Percentiles rank a stretch among this genome's conserved stretches.
phyloP scores from a whole-genome alignment of 2,888 invertebrate genomes.

The Dolomedes plantarius region DNA sequence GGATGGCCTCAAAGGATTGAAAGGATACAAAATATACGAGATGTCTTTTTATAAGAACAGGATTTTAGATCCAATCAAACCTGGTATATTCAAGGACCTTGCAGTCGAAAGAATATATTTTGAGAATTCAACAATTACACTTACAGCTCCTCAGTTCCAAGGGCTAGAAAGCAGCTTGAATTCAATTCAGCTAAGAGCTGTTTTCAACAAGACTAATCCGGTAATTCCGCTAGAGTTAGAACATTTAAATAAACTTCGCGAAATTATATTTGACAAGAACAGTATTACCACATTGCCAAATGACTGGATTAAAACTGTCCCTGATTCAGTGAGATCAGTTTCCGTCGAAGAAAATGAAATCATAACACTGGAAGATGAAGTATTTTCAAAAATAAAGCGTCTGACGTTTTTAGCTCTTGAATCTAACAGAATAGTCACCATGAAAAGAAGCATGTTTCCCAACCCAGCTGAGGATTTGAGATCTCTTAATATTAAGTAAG shows the following conservation, averaged over 20 bases:
- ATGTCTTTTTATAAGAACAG: slow-evolving; percentile 67
- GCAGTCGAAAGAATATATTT: slow-evolving; percentile 48
- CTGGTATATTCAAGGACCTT: slow-evolving; percentile 43
- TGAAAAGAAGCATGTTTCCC: slow-evolving; percentile 52
- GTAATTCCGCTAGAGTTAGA: slow-evolving; percentile 37
- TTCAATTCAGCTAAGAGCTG: slow-evolving; percentile 35
- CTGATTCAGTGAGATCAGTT: slow-evolving; percentile 26
- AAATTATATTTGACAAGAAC: slow-evolving; percentile 48
- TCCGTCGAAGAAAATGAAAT: slow-evolving; percentile 44
- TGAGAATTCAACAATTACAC: slow-evolving; percentile 53
- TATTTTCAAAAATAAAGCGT: slow-evolving; percentile 39
- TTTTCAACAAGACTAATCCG: slow-evolving; percentile 47
- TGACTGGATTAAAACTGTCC: slow-evolving; percentile 44
- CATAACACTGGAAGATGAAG: slow-evolving; percentile 37
- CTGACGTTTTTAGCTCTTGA: slow-evolving; percentile 48
- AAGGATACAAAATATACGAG: slow-evolving; percentile 37
- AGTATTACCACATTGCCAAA: slow-evolving; percentile 28
- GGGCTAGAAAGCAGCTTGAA: slow-evolving; percentile 39
- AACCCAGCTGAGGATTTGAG: slow-evolving; percentile 35
- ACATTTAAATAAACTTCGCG: slow-evolving; percentile 43
- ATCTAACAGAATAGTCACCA: slow-evolving; percentile 23
- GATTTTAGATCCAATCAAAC: slow-evolving; percentile 45
- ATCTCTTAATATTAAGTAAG: slow-evolving; percentile 55
- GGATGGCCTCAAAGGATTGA: slow-evolving; percentile 27
- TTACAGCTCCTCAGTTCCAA: slow-evolving; percentile 46